A percentile compares a stretch with the other conserved stretches of the same genome.
Evolutionary conservation across 1,140 invertebrate species (phyloP).

Genomic region (Sinella curviseta): DNA sequence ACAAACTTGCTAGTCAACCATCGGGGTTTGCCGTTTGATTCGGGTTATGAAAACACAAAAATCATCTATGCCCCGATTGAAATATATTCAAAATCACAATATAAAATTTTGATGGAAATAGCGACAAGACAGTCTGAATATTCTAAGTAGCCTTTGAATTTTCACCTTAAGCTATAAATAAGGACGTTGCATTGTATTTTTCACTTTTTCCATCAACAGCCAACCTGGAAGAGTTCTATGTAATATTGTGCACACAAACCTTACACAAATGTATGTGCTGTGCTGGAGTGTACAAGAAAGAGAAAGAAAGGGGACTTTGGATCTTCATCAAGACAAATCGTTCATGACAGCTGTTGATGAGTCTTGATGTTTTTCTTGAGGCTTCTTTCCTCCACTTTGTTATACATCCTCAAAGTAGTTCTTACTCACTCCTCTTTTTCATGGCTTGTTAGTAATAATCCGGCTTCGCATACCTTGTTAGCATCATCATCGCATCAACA

Average conservation of each 20-base stretch:
- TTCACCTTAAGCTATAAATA: neutral
- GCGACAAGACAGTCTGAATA: too few species aligned
- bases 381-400: slow-evolving; percentile 29
- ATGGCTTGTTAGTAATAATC: slow-evolving; percentile 22
- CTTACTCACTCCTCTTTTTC: slow-evolving; percentile 18
- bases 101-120: neutral
- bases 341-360: slow-evolving; percentile 43
- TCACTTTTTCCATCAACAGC: too few species aligned
- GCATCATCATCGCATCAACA: slow-evolving; percentile 12
- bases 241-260: too few species aligned
- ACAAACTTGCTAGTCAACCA: too few species aligned
- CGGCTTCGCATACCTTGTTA: slow-evolving; percentile 18
- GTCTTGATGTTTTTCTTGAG: slow-evolving; percentile 42
- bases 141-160: neutral
- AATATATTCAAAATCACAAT: neutral
- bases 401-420: neutral
- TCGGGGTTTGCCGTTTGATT: too few species aligned
- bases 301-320: neutral
- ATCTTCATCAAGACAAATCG: slow-evolving; percentile 41
- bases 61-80: neutral
- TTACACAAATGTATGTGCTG: too few species aligned
- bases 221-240: too few species aligned
- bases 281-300: too few species aligned
- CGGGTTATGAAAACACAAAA: too few species aligned
- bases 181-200: too few species aligned